phyloP scores from a whole-genome alignment of 1,140 invertebrate species.

The Idris sp. region DNA sequence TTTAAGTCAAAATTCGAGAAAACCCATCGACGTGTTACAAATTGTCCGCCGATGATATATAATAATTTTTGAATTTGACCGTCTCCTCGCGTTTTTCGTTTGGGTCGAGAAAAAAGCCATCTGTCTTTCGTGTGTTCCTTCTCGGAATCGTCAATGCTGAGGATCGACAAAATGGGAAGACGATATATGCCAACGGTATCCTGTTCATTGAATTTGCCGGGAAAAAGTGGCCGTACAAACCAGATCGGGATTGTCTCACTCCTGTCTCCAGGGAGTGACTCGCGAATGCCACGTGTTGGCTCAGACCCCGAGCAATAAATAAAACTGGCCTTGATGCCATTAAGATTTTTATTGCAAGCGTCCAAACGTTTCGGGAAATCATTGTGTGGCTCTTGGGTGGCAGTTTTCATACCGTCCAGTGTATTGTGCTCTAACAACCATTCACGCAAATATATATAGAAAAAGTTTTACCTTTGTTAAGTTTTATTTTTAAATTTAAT shows the following conservation, averaged over 20 bases:
- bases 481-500: too few relatives aligned
- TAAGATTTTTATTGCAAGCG: constrained; percentile 48
- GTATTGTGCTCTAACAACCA: too few relatives aligned
- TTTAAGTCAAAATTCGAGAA: constrained; percentile 1
- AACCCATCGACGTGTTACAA: constrained; percentile 37
- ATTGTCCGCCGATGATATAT: constrained; percentile 38
- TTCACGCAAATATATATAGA: too few relatives aligned
- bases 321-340: constrained; percentile 43
- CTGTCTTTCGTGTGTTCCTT: constrained; percentile 29
- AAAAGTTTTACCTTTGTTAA: too few relatives aligned
- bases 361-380: constrained; percentile 55
- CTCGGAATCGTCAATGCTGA: constrained; percentile 27
- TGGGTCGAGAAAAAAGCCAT: constrained; percentile 15
- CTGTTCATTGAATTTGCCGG: constrained; percentile 42
- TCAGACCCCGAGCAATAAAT: constrained; percentile 60
- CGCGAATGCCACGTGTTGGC: constrained; percentile 46
- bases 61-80: constrained; percentile 25
- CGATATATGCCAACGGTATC: constrained; percentile 34
- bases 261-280: constrained; percentile 37
- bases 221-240: constrained; percentile 49
- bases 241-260: constrained; percentile 28
- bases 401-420: too few relatives aligned
- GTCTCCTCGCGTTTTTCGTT: background rate
- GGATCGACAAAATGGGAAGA: constrained; percentile 26
- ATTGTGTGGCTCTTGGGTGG: constrained; percentile 62